Evolutionary conservation across 2,797 vertebrate genomes (phyloP).

Genomic region (Mus spretus): DNA sequence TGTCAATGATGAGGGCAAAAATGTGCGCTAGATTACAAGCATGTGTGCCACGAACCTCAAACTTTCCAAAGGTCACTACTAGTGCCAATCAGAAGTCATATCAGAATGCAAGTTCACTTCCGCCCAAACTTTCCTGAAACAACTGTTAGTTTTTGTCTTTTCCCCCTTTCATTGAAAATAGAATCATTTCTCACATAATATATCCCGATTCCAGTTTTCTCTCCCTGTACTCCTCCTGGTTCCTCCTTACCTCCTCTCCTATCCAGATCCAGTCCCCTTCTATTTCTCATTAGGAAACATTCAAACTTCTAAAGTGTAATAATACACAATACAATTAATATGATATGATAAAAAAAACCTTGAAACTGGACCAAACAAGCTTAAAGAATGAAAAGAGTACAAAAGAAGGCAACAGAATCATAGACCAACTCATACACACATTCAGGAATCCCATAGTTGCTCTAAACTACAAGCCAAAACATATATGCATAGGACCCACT

Average conservation of each 20-base stretch:
- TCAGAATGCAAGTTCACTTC: conserved; percentile 71
- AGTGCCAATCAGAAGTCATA: conserved; percentile 74
- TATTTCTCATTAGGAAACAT: neutral
- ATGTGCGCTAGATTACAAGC: conserved; percentile 78
- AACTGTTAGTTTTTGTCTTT: neutral
- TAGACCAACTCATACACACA: neutral
- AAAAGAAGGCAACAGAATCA: neutral
- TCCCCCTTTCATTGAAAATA: neutral
- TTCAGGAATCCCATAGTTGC: neutral
- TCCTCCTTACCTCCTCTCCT: neutral
- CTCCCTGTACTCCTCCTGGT: no score
- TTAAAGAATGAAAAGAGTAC: neutral
- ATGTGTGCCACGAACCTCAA: conserved; percentile 70
- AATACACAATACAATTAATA: neutral
- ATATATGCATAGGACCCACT: no score
- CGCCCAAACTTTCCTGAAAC: conserved; percentile 64
- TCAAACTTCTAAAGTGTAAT: neutral
- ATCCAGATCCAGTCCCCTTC: neutral
- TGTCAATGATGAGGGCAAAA: conserved; percentile 80
- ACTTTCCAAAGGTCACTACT: conserved; percentile 74
- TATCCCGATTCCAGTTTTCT: neutral
- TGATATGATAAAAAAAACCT: no score
- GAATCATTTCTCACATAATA: neutral
- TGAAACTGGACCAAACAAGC: neutral
- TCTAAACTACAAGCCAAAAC: neutral